Percentiles rank a stretch among this genome's conserved stretches.
phyloP scores from a whole-genome alignment of 2,113 vertebrate species.

The Anarrhichthys ocellatus region DNA sequence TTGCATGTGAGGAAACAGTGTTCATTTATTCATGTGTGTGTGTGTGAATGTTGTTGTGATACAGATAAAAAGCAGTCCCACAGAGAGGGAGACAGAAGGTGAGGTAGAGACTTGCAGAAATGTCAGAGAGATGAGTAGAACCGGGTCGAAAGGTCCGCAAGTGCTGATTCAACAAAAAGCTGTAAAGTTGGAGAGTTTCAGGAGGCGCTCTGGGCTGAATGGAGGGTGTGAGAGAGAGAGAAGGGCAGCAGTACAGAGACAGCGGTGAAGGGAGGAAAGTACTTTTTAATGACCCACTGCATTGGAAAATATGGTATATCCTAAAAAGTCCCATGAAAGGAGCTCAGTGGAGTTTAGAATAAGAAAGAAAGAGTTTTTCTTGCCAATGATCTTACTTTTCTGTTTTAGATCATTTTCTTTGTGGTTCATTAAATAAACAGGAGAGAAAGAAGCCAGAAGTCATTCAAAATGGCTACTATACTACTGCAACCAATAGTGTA shows the following conservation, averaged over 20 bases:
- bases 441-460: not conserved
- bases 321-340: not conserved
- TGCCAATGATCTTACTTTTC: not conserved
- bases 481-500: no score
- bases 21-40: not conserved
- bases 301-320: not conserved
- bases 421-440: not conserved
- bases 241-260: not conserved
- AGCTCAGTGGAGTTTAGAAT: not conserved
- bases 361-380: not conserved
- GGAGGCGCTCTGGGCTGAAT: not conserved
- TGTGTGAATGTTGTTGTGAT: constrained; percentile 19
- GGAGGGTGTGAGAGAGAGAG: not conserved
- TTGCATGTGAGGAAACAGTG: not conserved
- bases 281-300: not conserved
- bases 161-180: constrained; percentile 50
- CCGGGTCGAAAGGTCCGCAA: constrained; percentile 2
- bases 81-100: not conserved
- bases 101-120: constrained; percentile 38
- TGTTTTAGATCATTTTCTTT: not conserved
- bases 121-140: constrained; percentile 55
- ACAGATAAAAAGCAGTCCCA: not conserved
- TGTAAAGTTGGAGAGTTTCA: constrained; percentile 30
- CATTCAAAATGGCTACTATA: not conserved
- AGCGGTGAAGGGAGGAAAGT: not conserved